Conservation (phyloP, 2,888 invertebrate species). For the Catocala nupta region DNA sequence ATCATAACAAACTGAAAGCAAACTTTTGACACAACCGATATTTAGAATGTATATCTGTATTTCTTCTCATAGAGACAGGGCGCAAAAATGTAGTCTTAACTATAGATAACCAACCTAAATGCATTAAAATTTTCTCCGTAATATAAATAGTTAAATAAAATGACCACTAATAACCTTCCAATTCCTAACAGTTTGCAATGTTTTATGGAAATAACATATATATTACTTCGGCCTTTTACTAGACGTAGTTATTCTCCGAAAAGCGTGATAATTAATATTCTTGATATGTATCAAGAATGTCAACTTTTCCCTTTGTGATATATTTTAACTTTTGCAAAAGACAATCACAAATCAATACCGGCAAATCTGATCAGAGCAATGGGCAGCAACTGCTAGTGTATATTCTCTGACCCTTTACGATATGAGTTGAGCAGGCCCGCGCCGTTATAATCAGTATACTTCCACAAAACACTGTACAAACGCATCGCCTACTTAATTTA, state of each 20-base stretch:
- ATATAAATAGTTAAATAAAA: constrained; percentile 53
- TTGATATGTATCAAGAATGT: too few relatives aligned
- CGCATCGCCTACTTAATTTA: constrained; percentile 41
- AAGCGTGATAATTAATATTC: too few relatives aligned
- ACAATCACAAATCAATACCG: too few relatives aligned
- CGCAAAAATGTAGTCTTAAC: constrained; percentile 37
- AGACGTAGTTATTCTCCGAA: too few relatives aligned
- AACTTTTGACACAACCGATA: not conserved
- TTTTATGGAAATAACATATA: constrained; percentile 32
- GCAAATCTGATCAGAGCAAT: too few relatives aligned
- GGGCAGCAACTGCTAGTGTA: too few relatives aligned
- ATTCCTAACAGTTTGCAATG: constrained; percentile 45
- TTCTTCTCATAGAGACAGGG: constrained; percentile 20
- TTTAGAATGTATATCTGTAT: not conserved
- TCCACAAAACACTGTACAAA: constrained; percentile 45
- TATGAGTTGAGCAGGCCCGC: too few relatives aligned
- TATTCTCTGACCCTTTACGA: too few relatives aligned
- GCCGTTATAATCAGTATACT: constrained; percentile 1
- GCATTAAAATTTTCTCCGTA: constrained; percentile 47
- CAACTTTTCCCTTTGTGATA: too few relatives aligned
- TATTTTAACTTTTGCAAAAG: too few relatives aligned
- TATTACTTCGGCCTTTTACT: not conserved
- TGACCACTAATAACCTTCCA: constrained; percentile 42
- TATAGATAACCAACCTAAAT: constrained; percentile 57
- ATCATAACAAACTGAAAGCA: too few relatives aligned